Evolutionary conservation across 2,113 vertebrate genomes (phyloP), one percentile per base, ranked within the genome.

Genomic region (Cinclus cinclus): DNA sequence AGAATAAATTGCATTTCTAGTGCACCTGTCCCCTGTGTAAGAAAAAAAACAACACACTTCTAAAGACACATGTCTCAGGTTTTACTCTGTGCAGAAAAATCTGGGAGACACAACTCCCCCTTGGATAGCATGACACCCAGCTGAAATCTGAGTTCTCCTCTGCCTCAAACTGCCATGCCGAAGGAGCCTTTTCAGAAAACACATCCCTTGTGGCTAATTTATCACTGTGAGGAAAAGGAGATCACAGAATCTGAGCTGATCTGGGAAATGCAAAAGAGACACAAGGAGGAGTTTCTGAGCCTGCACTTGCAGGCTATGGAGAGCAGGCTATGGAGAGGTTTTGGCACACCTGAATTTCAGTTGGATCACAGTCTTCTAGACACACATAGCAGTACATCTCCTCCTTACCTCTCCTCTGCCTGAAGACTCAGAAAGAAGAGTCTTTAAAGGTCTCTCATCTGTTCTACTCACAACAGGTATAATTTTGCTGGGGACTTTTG

Each of bases 361-460:
- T 7, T n/a, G 44, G n/a, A 27, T 13, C 9, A 12, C 44, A 56
- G 49, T 31, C 41, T n/a, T 44, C 53, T 16, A 3, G 2, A 22
- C 39, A 50, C 3, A 2, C 2, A 0, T 1, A 27, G 13, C 37
- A 67, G 24, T 18, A 25, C 3, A 2, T 42, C 41, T 60, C 3
- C 12, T 30, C 15, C 5, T 44, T 53, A 27, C 44, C 64, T 44
- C 82, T 62, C 33, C 12, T 59, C 49, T 71, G 56, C 58, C 44
- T 9, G 7, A 76, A 21, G 7, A 42, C n/a, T 65, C 79, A 84
- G 28, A 64, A 42, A 46, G 16, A 6, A 60, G 21, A 65, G 42
- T 20, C 17, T 70, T 68, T 18, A 76, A 55, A 24, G 27, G 19
- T 58, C 25, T 59, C 44, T 52, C 28, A 30, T 31, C 23, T 14